These are phyloP conservation scores for Scarus forsteni DNA, from an alignment of 2,797 vertebrate genomes.

Conservation along the genomic window DNA sequence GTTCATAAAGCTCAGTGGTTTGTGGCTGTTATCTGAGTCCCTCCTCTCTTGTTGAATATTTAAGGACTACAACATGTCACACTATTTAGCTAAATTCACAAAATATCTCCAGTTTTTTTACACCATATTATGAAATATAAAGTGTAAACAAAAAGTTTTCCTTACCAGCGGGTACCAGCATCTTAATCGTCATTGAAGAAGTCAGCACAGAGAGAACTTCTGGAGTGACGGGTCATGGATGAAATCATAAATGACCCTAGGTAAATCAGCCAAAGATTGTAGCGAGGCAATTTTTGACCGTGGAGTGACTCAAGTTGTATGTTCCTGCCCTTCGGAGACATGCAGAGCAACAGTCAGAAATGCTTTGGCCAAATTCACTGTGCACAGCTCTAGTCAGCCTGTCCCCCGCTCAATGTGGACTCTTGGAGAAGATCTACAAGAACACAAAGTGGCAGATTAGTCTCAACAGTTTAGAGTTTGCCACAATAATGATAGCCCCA, in stretches of 20 bases:
- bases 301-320: slow-evolving; percentile 67
- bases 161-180: slow-evolving; percentile 11
- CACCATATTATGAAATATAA: not conserved
- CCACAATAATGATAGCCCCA: slow-evolving; percentile 60
- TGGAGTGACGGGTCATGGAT: slow-evolving; percentile 41
- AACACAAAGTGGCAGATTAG: slow-evolving; percentile 75
- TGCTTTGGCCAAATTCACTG: slow-evolving; percentile 56
- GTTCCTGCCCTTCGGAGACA: slow-evolving; percentile 61
- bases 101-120: not conserved
- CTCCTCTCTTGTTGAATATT: not conserved
- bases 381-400: slow-evolving; percentile 56
- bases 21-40: not conserved
- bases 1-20: not conserved
- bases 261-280: slow-evolving; percentile 48
- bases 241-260: slow-evolving; percentile 63
- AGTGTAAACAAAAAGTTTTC: not conserved
- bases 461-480: slow-evolving; percentile 75
- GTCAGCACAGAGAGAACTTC: slow-evolving; percentile 38
- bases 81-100: not conserved
- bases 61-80: not conserved
- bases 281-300: slow-evolving; percentile 42
- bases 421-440: slow-evolving; percentile 56
- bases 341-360: slow-evolving; percentile 65
- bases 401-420: slow-evolving; percentile 55
- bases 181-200: slow-evolving; percentile 37